Base-by-base conservation (phyloP, 2,888 invertebrate species). In the Gastracanthus pulcherrimus region DNA sequence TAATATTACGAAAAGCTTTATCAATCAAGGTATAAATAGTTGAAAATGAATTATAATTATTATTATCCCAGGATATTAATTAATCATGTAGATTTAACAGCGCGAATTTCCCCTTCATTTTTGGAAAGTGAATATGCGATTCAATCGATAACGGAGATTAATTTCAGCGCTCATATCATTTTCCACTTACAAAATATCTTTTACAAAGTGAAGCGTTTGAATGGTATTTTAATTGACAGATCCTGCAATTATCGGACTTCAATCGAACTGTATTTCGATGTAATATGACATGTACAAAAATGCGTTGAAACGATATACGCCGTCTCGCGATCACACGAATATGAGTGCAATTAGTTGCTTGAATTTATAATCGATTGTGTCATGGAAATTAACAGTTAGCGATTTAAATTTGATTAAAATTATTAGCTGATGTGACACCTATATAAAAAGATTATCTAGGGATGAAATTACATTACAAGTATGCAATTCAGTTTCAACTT, bases 201-300 rank as follows among this genome's bases (percentile, higher is more conserved):
- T 66, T 38, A 16, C 11, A 19, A 7, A 72, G 31, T 19, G 19
- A n/a, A 66, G 4, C 7, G 51, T 51, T 41, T 36, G 38, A 55
- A 29, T 76, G 38, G n/a, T 19, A 66, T 64, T 76, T 66, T 60
- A 69, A 76, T 76, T 76, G 76, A 48, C 34, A 7, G 60, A 69
- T 69, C 29, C 19, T 26, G 41, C 67, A 76, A 69, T 76, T 76
- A 76, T 16, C 26, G 19, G 3, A 34, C 7, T 16, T 36, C n/a
- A 23, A 66, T 29, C 51, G 41, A 48, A 51, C 16, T 36, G 64
- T 41, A 66, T 51, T 48, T 26, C 51, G 41, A 66, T 66, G 26
- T 38, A 58, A 3, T 11, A 19, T 16, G 7, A 11, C 36, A 48
- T 29, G 45, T 6, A 9, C 16, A 38, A 62, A 62, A 74, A 62